Conservation (phyloP, 2,797 vertebrate species). For the Cirrhinus molitorella region DNA sequence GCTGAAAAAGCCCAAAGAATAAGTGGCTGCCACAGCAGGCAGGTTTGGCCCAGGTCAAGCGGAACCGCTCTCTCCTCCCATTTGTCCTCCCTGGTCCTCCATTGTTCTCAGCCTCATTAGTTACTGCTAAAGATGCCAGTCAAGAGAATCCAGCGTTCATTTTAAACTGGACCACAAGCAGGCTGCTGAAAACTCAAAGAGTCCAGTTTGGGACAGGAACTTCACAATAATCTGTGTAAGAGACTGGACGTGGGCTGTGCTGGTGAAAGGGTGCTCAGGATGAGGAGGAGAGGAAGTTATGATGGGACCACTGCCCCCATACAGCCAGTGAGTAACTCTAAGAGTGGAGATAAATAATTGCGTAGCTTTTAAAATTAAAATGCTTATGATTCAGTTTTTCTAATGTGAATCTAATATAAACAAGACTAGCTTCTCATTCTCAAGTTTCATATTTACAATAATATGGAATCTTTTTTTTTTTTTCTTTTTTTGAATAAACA, state of each 20-base stretch:
- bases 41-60: slow-evolving; percentile 62
- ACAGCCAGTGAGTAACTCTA: slow-evolving; percentile 75
- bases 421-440: background rate
- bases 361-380: background rate
- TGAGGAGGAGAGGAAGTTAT: slow-evolving; percentile 77
- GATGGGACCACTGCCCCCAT: slow-evolving; percentile 71
- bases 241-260: background rate
- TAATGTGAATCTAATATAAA: background rate
- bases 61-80: slow-evolving; percentile 51
- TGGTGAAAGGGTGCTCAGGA: slow-evolving; percentile 16
- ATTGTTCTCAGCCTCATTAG: slow-evolving; percentile 80
- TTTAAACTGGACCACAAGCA: slow-evolving; percentile 33
- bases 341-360: background rate
- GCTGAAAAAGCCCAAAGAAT: slow-evolving; percentile 10
- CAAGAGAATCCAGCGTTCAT: slow-evolving; percentile 52
- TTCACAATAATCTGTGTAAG: background rate
- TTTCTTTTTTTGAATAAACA: no score
- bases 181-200: background rate
- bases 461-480: background rate
- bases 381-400: no score
- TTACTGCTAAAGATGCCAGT: slow-evolving; percentile 58
- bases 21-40: slow-evolving; percentile 16
- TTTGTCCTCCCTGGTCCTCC: slow-evolving; percentile 63
- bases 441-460: background rate
- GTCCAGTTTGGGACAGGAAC: background rate